Conservation (phyloP, 2,797 vertebrate species). For the Eremophila alpestris region DNA sequence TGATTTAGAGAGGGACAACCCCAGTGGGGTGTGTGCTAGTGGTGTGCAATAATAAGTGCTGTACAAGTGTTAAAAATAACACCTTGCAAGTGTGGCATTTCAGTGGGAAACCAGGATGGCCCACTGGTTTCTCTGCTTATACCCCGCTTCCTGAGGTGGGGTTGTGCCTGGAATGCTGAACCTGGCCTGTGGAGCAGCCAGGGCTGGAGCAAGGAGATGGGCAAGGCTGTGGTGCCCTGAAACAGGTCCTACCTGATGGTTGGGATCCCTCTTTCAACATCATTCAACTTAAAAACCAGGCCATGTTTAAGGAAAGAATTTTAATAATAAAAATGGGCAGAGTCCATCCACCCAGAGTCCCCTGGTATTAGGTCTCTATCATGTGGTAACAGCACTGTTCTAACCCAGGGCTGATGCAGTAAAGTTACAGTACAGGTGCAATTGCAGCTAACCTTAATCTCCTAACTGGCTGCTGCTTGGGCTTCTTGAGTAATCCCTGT, state of each 20-base stretch:
- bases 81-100: background rate
- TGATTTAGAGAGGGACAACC: background rate
- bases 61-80: background rate
- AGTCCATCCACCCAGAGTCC: background rate
- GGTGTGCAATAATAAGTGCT: rapidly evolving
- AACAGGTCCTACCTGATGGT: constrained; percentile 52
- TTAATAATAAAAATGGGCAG: constrained; percentile 15
- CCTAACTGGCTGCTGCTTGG: background rate
- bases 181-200: background rate
- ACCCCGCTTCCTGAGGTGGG: background rate
- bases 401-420: background rate
- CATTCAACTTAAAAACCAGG: background rate
- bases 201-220: background rate
- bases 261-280: constrained; percentile 32
- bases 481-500: background rate
- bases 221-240: background rate
- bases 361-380: background rate
- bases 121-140: background rate
- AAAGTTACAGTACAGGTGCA: background rate
- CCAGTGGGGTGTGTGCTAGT: background rate
- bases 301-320: background rate
- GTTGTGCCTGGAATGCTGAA: background rate
- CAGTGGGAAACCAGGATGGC: background rate
- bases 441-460: background rate
- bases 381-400: background rate